These are phyloP conservation scores for Bettongia penicillata DNA, from an alignment of 2,113 vertebrate genomes.

Conservation along the genomic window DNA sequence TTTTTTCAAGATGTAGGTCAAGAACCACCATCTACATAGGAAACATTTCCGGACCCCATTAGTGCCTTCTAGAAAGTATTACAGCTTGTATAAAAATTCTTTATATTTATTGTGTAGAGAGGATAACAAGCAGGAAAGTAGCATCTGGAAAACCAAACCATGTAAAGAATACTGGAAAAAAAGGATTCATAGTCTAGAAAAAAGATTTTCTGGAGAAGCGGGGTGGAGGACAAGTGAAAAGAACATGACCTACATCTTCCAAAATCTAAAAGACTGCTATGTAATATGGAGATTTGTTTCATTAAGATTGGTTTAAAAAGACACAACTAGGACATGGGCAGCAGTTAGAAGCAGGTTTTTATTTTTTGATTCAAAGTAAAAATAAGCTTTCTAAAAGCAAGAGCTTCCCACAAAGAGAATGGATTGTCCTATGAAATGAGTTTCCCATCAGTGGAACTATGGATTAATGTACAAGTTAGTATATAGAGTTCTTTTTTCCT, in stretches of 20 bases:
- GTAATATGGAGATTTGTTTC: not conserved
- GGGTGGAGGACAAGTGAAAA: not conserved
- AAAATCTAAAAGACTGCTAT: not conserved
- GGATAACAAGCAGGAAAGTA: not conserved
- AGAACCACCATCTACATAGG: not conserved
- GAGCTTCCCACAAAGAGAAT: not conserved
- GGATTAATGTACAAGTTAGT: not conserved
- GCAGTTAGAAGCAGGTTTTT: not conserved
- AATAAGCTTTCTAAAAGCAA: not conserved
- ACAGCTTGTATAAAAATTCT: not conserved
- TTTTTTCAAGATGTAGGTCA: not conserved
- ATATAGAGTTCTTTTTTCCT: not conserved
- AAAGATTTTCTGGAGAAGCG: not conserved
- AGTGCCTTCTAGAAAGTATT: not conserved
- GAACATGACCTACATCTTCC: not conserved
- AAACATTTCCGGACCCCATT: not conserved
- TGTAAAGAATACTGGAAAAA: not conserved
- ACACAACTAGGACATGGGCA: not conserved
- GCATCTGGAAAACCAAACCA: not conserved
- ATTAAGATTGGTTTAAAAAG: not conserved
- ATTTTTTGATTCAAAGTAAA: not conserved
- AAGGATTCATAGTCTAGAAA: not conserved
- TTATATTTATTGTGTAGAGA: not conserved
- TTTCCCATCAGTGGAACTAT: not conserved
- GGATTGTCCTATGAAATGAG: not conserved